Evolutionary conservation across 1,140 invertebrate genomes (phyloP).

Genomic region (Brachionus manjavacas): DNA sequence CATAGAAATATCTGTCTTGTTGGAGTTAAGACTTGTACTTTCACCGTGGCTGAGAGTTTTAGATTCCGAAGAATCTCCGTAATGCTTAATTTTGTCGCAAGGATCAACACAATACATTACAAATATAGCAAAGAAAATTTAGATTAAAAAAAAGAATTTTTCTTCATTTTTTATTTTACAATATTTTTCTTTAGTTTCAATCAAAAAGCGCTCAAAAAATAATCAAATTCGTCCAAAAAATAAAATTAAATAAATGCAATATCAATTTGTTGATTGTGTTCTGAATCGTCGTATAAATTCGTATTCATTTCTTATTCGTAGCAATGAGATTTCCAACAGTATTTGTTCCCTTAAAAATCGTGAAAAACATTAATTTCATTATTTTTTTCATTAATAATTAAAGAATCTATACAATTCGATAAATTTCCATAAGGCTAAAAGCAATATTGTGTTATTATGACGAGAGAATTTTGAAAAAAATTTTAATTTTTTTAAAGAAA

Average conservation of each 20-base stretch:
- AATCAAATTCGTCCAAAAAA: neutral
- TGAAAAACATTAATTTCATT: too few species aligned
- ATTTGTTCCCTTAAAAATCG: constrained; percentile 14
- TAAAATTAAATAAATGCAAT: constrained; percentile 13
- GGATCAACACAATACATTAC: constrained; percentile 3
- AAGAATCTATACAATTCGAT: too few species aligned
- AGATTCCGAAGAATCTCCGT: neutral
- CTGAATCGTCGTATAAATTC: constrained; percentile 33
- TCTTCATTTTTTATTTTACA: neutral
- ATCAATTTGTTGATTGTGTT: constrained; percentile 1
- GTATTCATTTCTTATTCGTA: constrained; percentile 18
- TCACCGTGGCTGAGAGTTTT: neutral
- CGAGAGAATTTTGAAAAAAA: too few species aligned
- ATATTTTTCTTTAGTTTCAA: constrained; percentile 2
- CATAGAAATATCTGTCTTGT: neutral
- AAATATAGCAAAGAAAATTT: neutral
- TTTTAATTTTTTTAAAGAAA: too few species aligned
- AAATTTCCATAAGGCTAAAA: too few species aligned
- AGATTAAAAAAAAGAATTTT: neutral
- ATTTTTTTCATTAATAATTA: too few species aligned
- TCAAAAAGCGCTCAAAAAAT: constrained; percentile 6
- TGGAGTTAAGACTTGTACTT: neutral
- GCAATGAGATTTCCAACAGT: constrained; percentile 18
- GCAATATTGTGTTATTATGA: too few species aligned
- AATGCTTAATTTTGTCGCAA: neutral